These are phyloP conservation scores for Herminia tarsipennalis DNA, from an alignment of 2,888 invertebrate species.

Conservation along the genomic window DNA sequence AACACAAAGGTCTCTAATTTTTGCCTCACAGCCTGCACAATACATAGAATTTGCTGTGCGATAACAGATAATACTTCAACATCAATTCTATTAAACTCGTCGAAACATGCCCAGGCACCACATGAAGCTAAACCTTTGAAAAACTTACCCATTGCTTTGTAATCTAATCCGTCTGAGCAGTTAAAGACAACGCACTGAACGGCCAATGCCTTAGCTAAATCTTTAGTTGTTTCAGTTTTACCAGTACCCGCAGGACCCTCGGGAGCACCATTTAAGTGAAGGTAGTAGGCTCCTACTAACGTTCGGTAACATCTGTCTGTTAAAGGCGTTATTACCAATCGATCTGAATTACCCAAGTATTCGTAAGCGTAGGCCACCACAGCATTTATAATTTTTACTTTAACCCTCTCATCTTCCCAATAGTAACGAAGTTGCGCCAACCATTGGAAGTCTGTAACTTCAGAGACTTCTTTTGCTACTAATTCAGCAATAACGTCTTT, in stretches of 20 bases:
- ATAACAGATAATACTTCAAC: conserved; percentile 94
- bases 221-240: conserved; percentile 96
- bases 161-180: conserved; percentile 94
- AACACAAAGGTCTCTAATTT: conserved; percentile 89
- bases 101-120: conserved; percentile 96
- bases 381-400: conserved; percentile 92
- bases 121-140: conserved; percentile 94
- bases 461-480: conserved; percentile 86
- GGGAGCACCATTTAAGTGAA: conserved; percentile 94
- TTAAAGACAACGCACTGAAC: conserved; percentile 96
- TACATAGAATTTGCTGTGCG: conserved; percentile 94
- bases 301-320: conserved; percentile 94
- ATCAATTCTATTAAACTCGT: conserved; percentile 95
- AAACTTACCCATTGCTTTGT: conserved; percentile 94
- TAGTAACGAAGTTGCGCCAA: conserved; percentile 93
- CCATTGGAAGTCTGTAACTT: conserved; percentile 94
- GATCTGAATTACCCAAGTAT: conserved; percentile 92
- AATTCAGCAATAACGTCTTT: conserved; percentile 91
- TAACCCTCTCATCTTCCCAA: conserved; percentile 89
- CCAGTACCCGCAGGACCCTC: conserved; percentile 95
- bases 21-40: conserved; percentile 90
- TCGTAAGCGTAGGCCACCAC: conserved; percentile 93
- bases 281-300: conserved; percentile 92
- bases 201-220: conserved; percentile 95
- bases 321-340: conserved; percentile 91